Evolutionary conservation across 2,888 invertebrate species (phyloP).

Genomic region (Rotaria magnacalcarata): DNA sequence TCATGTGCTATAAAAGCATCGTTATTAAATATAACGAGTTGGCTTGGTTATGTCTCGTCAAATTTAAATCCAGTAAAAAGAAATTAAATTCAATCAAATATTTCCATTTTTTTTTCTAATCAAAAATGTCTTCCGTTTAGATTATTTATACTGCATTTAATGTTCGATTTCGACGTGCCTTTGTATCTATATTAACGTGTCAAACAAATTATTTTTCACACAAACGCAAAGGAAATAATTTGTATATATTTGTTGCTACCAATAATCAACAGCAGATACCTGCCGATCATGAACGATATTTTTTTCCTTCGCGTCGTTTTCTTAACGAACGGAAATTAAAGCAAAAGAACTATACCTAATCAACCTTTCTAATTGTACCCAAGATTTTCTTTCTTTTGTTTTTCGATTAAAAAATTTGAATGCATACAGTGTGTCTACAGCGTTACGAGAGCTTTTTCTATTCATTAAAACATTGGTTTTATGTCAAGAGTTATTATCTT

Average conservation of each 20-base stretch:
- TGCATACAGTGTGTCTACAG: background rate
- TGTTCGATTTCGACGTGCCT: constrained; percentile 19
- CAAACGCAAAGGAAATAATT: background rate
- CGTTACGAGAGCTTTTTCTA: background rate
- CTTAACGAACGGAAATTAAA: background rate
- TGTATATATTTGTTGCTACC: background rate
- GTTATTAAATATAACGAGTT: constrained; percentile 60
- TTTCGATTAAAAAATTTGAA: no score
- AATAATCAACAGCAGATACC: background rate
- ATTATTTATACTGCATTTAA: constrained; percentile 31
- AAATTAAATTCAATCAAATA: no score
- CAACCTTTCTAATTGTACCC: background rate
- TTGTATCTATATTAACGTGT: constrained; percentile 3
- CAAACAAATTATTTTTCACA: constrained; percentile 5
- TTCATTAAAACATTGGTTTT: no score
- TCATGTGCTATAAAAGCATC: background rate
- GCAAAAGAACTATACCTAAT: background rate
- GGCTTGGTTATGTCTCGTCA: constrained; percentile 87
- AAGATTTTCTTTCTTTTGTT: background rate
- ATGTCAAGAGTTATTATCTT: background rate
- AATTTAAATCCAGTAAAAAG: constrained; percentile 79
- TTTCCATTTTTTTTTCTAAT: background rate
- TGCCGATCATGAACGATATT: background rate
- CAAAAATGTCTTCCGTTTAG: background rate
- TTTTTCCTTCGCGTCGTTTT: background rate